Percentiles rank a stretch among this genome's conserved stretches.
These are phyloP conservation scores for Grallaria varia DNA, from an alignment of 2,113 vertebrate species.

Conservation along the genomic window DNA sequence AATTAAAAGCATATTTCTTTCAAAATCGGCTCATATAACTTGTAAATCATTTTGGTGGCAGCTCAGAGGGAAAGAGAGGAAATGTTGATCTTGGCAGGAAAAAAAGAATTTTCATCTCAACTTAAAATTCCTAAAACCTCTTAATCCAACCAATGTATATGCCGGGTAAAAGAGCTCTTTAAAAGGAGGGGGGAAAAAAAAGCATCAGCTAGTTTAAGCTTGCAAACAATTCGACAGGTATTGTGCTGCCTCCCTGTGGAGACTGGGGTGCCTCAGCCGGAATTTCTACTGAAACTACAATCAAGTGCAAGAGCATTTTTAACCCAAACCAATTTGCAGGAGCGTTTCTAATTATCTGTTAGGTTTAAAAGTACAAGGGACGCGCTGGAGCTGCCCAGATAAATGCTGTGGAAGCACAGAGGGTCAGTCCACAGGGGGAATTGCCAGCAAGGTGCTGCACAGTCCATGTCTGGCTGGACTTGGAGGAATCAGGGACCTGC, in stretches of 20 bases:
- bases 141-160: not conserved
- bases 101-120: slow-evolving; percentile 32
- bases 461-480: not conserved
- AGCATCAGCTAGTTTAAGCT: not conserved
- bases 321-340: not conserved
- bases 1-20: slow-evolving; percentile 62
- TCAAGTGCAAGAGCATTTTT: not conserved
- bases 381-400: not conserved
- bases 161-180: not conserved
- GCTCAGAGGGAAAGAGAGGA: slow-evolving; percentile 19
- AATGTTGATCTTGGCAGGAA: slow-evolving; percentile 43
- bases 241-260: slow-evolving; percentile 71
- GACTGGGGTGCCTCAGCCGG: not conserved
- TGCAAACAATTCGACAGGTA: slow-evolving; percentile 4
- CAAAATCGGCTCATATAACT: slow-evolving; percentile 3
- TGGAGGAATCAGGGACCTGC: not conserved
- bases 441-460: not conserved
- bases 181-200: not conserved
- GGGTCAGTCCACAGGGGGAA: not conserved
- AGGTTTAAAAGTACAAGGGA: not conserved
- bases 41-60: slow-evolving; percentile 48
- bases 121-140: slow-evolving; percentile 20
- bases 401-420: not conserved
- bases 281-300: not conserved
- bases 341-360: not conserved